Evolutionary conservation across 2,888 invertebrate species (phyloP), one percentile per base, ranked within the genome.

Genomic region (Andricus quercusramuli): DNA sequence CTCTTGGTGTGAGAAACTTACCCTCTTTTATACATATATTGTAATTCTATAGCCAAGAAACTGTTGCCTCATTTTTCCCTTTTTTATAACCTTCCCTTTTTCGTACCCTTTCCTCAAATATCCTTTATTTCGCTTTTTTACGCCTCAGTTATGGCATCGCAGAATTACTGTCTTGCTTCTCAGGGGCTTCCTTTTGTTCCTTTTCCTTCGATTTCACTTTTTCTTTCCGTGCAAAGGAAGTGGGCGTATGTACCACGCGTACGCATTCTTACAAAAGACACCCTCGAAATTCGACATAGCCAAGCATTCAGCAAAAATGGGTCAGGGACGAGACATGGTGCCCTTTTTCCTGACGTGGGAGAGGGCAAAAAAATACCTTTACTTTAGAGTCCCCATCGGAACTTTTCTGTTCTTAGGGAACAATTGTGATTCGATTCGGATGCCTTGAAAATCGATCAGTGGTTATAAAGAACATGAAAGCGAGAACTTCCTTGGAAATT

Each of bases 201-300:
- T 82, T 80, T 80, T 77, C 78, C 76, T 83, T 78, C 64, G 78
- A 74, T 74, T 74, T 74, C 74, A 74, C 74, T 74, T 74, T 74
- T 74, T 74, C 56, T 74, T 74, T 74, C 44, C 67, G 11, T 74
- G n/a, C 77, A 78, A 82, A 86, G 88, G 89, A 90, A 90, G 87
- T 87, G 84, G 88, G 88, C 86, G 86, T 81, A 66, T 66, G 78
- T 77, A 37, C 20, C 47, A 76, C 37, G 59, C 29, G 51, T 62
- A 17, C 47, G 15, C 25, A 62, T 25, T 62, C 25, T 56, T 17
- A 44, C 66, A 76, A 66, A 66, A 64, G 68, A 74, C 62, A 78
- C 62, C 56, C 74, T 74, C 74, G 56, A 74, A 74, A 74, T 74
- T 74, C 56, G 56, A 74, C 29, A 20, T 70, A 29, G 32, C 20